Conservation (phyloP, 2,888 invertebrate species). For the Hirtodrosophila confusa region DNA sequence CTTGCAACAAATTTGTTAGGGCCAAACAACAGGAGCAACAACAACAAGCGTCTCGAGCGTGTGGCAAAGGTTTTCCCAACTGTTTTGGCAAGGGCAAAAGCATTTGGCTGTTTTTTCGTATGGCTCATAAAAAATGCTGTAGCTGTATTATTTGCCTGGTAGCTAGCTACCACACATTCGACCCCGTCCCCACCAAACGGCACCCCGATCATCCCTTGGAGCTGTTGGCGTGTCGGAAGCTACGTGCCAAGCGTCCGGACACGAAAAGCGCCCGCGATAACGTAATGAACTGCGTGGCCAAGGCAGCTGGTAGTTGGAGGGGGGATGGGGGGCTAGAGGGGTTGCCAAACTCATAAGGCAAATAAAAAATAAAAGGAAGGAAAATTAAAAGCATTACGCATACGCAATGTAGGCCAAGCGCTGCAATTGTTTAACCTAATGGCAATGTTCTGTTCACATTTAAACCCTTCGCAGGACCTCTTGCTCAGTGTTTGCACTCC, state of each 20-base stretch:
- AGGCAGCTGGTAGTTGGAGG: neutral
- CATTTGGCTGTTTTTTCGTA: slow-evolving; percentile 39
- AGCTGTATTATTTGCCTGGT: slow-evolving; percentile 34
- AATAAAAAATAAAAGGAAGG: slow-evolving; percentile 24
- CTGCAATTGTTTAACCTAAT: slow-evolving; percentile 74
- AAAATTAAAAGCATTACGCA: slow-evolving; percentile 71
- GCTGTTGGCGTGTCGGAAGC: slow-evolving; percentile 72
- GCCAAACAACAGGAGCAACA: slow-evolving; percentile 13
- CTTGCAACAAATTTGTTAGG: slow-evolving; percentile 72
- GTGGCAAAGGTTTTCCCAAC: slow-evolving; percentile 47
- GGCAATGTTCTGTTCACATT: slow-evolving; percentile 52
- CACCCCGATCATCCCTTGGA: neutral
- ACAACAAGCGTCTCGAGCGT: slow-evolving; percentile 36
- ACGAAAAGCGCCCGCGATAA: slow-evolving; percentile 77
- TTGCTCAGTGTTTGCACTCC: slow-evolving; percentile 53
- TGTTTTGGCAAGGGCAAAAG: slow-evolving; percentile 39
- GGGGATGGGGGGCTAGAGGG: neutral
- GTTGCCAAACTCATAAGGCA: slow-evolving; percentile 61
- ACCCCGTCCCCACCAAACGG: neutral
- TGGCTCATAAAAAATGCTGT: slow-evolving; percentile 35
- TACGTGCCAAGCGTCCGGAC: slow-evolving; percentile 77
- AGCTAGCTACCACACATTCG: too few species aligned
- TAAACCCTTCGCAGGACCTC: slow-evolving; percentile 12
- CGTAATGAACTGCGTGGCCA: slow-evolving; percentile 66
- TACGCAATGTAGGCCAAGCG: slow-evolving; percentile 76